Evolutionary conservation across 2,113 vertebrate species (phyloP), one percentile per base, ranked within the genome.

Genomic region (Pangasianodon hypophthalmus): DNA sequence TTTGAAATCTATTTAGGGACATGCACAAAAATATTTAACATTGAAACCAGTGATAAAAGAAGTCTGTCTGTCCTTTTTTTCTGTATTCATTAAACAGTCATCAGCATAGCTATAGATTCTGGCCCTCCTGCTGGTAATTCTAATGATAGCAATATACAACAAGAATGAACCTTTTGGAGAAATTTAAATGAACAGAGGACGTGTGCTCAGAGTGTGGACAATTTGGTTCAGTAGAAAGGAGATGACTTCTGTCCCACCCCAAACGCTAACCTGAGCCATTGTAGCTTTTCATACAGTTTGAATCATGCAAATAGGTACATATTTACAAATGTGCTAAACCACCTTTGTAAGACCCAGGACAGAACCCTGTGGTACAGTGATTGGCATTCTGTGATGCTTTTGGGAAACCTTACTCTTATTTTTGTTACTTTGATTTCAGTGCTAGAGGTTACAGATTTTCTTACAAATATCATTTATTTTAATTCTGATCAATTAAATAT

Each of bases 311-410:
- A 58, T 58, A 21, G 8, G 16, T 24, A 60, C 32, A 26, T 48
- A 29, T 84, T 84, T 58, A 84, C 11, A 13, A 83, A 83, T 4
- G 3, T 14, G n/a, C 6, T 29, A 50, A 80, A 29, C 46, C 44
- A 2, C 29, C 29, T 14, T 29, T 18, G 56, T 2, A 44, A 8
- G 26, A n/a, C 44, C 60, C 60, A 67, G 60, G 26, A 29, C 10
- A n/a, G 44, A n/a, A 64, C 84, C 16, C 84, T n/a, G 84, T 50
- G 60, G 84, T 85, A 85, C 60, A 85, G 37, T 32, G 9, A 50
- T 2, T 37, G 26, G 2, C 64, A n/a, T 4, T 32, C 64, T 67
- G 29, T 11, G 16, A 71, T 18, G 14, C n/a, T 71, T 71, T 41
- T 71, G 1, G 69, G 14, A 71, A 37, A 19, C 69, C 14, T 14